Evolutionary conservation across 2,888 invertebrate genomes (phyloP), one percentile per base, ranked within the genome.

Genomic region (Hipparchia sbordonii): DNA sequence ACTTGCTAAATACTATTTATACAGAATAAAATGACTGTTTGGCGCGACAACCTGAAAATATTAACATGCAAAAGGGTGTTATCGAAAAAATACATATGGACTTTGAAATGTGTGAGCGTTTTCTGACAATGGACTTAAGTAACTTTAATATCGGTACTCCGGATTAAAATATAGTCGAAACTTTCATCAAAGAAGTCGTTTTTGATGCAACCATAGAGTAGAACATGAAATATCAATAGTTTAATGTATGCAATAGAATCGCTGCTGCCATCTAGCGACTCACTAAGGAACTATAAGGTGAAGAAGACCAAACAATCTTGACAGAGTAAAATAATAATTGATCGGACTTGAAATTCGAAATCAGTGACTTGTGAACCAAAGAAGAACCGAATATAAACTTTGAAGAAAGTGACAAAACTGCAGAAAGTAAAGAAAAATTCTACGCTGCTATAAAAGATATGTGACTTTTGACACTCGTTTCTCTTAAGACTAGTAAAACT

Each of bases 11-110:
- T 52, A 52, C 51, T 54, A 60, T 60, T 48, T 60, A 66, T 65
- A 51, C 23, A 33, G 56, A 75, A 67, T 75, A 83, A 79, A 82
- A 86, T 85, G 85, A 86, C 80, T 79, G 81, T 80, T 78, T 75
- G 75, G 74, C 74, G 74, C 72, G 69, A 78, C 73, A 76, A 72
- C 57, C 61, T 79, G 46, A 79, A 77, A 76, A 72, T 78, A 72
- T 75, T 74, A 62, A 75, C 72, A 60, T 59, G 54, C 61, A 72
- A 71, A 71, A 67, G 75, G 62, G 67, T 71, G 6, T 45, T 83
- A 54, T 79, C 82, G 9, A 82, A 83, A 75, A 82, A 85, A 73
- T 84, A 85, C 70, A 79, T 84, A 74, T 86, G 86, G 87, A 89
- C 85, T 76, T 82, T 85, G 71, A 85, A 84, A 78, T 80, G 81